Conservation (phyloP, 2,113 vertebrate species). For the Elgaria multicarinata region DNA sequence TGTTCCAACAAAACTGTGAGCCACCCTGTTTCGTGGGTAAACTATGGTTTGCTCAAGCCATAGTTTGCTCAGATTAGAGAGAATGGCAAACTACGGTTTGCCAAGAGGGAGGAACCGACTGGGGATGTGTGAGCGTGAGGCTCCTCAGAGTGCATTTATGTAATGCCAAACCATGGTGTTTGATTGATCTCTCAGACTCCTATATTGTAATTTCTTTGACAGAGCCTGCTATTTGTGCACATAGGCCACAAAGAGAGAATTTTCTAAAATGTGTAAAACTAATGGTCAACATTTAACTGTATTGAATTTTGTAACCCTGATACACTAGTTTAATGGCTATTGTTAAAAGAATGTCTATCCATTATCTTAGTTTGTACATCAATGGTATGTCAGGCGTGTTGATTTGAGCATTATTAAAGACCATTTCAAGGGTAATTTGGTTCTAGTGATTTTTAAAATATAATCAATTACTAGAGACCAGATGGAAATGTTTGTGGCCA, state of each 20-base stretch:
- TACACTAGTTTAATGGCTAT: constrained; percentile 47
- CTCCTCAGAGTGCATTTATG: background rate
- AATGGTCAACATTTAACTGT: constrained; percentile 46
- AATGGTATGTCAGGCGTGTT: constrained; percentile 56
- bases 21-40: background rate
- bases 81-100: background rate
- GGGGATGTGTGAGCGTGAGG: background rate
- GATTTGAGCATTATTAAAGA: constrained; percentile 74
- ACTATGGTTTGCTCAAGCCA: background rate
- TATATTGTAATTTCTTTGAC: background rate
- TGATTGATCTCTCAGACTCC: background rate
- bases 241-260: constrained; percentile 30
- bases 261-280: constrained; percentile 29
- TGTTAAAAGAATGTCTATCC: constrained; percentile 53
- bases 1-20: background rate
- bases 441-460: constrained; percentile 69
- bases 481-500: constrained; percentile 37
- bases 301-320: constrained; percentile 50
- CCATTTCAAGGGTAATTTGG: constrained; percentile 74
- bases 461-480: constrained; percentile 62
- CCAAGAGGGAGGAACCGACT: background rate
- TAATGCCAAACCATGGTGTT: background rate
- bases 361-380: constrained; percentile 50
- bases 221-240: constrained; percentile 24
- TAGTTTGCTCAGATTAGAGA: background rate